Evolutionary conservation across 2,797 vertebrate genomes (phyloP).

Genomic region (Chelmon rostratus): DNA sequence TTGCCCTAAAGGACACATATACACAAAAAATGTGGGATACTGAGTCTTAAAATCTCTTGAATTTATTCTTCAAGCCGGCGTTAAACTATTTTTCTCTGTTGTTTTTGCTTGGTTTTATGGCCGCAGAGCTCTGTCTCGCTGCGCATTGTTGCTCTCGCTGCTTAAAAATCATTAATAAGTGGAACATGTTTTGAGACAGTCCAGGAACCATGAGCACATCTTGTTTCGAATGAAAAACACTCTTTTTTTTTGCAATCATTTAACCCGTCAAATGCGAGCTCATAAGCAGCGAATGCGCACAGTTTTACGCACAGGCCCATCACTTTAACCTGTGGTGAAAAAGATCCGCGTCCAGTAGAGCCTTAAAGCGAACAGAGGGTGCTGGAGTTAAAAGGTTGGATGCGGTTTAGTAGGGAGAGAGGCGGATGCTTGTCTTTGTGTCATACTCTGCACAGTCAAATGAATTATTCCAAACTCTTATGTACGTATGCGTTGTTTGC

Average conservation of each 20-base stretch:
- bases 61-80: not conserved
- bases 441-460: not conserved
- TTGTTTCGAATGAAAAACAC: not conserved
- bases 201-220: no score
- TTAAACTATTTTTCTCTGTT: not conserved
- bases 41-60: not conserved
- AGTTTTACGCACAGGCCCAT: slow-evolving; percentile 7
- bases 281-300: not conserved
- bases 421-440: not conserved
- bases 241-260: not conserved
- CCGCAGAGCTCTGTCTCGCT: not conserved
- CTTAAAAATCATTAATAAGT: not conserved
- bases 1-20: not conserved
- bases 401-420: not conserved
- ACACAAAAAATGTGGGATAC: no score
- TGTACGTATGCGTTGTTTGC: not conserved
- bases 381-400: slow-evolving; percentile 24
- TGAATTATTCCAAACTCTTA: not conserved
- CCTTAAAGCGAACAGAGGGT: not conserved
- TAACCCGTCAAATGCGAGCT: not conserved
- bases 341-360: not conserved
- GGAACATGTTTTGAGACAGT: not conserved
- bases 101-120: not conserved
- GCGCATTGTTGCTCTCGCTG: not conserved
- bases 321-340: not conserved